Evolutionary conservation across 2,888 invertebrate genomes (phyloP).

Genomic region (Biston betularia): DNA sequence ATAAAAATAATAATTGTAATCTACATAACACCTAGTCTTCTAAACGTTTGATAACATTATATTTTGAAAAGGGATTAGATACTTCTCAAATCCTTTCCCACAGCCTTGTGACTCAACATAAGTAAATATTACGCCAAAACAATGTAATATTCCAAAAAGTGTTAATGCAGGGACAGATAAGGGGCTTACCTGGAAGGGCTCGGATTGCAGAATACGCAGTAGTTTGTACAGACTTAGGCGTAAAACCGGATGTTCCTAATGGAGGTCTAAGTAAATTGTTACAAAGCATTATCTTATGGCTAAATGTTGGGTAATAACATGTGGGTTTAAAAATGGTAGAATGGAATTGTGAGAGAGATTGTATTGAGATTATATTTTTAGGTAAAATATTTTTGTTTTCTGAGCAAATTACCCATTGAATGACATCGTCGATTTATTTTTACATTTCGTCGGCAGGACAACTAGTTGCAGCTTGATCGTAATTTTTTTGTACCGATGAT

Average conservation of each 20-base stretch:
- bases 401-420: not conserved
- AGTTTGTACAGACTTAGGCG: constrained; percentile 41
- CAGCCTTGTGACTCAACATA: constrained; percentile 38
- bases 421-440: not conserved
- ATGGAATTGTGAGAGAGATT: constrained; percentile 21
- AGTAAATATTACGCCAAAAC: constrained; percentile 53
- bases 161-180: constrained; percentile 65
- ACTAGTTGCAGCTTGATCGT: too few species aligned
- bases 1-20: not conserved
- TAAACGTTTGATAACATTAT: constrained; percentile 18
- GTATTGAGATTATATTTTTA: constrained; percentile 8
- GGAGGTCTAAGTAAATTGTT: constrained; percentile 53
- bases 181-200: constrained; percentile 55
- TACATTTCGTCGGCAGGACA: too few species aligned
- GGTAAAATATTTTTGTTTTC: not conserved
- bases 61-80: constrained; percentile 9
- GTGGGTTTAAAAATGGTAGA: constrained; percentile 24
- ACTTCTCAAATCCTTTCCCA: constrained; percentile 32
- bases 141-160: constrained; percentile 58
- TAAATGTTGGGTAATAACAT: constrained; percentile 23
- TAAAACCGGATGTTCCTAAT: constrained; percentile 61
- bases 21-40: constrained; percentile 8
- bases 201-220: constrained; percentile 16
- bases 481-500: too few species aligned
- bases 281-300: constrained; percentile 40